Base-by-base conservation (phyloP, 1,140 invertebrate genomes). In the Arion vulgaris region DNA sequence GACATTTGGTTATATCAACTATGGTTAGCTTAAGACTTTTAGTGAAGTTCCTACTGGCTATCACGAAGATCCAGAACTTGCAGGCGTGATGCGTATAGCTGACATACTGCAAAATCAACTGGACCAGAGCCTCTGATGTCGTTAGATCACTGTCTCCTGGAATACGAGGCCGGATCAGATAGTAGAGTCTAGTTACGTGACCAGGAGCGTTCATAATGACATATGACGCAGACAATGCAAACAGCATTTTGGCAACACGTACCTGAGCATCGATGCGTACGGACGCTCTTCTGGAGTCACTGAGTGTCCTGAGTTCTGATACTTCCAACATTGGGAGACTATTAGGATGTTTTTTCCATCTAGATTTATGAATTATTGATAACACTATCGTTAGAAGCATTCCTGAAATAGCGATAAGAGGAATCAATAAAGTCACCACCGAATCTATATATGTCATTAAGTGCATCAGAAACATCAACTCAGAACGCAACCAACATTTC, bases 241-340 rank as follows among this genome's bases (percentile, higher is more conserved):
- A 87, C 32, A 88, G 81, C 86, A 88, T 86, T 45, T 85, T 87
- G 32, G 87, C 84, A 7, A 87, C 87, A 7, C 87, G 85, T n/a
- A 88, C 86, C 51, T 87, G 86, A 19, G 87, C 85, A 66, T 82
- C 68, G n/a, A 74, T 77, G 5, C 53, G 66, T 0, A 62, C 41
- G 15, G 71, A 49, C 36, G 23, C 26, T 19, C 49, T 79, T 4
- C 38, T 23, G n/a, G 57, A 68, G 5, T 75, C 74, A 11, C 81
- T 57, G 38, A 69, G 68, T n/a, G 69, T 34, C 26, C 53, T 83
- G 39, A 69, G 73, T n/a, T 78, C 83, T 13, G 0, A 51, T 49
- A 32, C 49, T 62, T 79, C 83, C 39, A 49, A 69, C 62, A 66
- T 82, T 32, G 49, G 83, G 74, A 66, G 73, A 72, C 28, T 82